Conservation (phyloP, 2,797 vertebrate genomes). For the Rhinoraja longicauda region DNA sequence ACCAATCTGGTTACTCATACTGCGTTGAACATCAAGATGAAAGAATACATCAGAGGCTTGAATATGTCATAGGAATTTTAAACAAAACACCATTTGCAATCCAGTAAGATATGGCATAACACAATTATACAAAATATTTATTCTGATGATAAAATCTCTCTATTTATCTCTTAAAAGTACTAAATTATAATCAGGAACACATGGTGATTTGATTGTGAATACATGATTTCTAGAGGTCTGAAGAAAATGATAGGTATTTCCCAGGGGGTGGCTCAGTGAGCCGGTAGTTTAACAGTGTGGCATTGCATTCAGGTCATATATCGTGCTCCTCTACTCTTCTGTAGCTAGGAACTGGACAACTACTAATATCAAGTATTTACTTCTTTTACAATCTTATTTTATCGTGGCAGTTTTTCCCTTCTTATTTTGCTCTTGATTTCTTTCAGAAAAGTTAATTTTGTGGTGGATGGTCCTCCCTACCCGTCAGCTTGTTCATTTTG, state of each 20-base stretch:
- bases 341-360: neutral
- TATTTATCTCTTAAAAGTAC: neutral
- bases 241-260: slow-evolving; percentile 12
- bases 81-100: slow-evolving; percentile 31
- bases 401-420: neutral
- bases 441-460: neutral
- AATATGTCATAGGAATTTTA: neutral
- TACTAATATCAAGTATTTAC: too few relatives aligned
- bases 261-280: neutral
- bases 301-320: neutral
- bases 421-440: neutral
- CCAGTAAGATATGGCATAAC: neutral
- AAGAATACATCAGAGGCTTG: neutral
- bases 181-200: slow-evolving; percentile 10
- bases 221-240: neutral
- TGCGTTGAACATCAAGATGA: neutral
- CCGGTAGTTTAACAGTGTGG: too few relatives aligned
- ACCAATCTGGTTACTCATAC: neutral
- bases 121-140: slow-evolving; percentile 35
- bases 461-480: too few relatives aligned
- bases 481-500: neutral
- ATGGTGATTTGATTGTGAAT: neutral
- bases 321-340: neutral
- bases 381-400: neutral
- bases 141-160: slow-evolving; percentile 34